These are phyloP conservation scores for Aleiodes testaceus DNA, from an alignment of 2,888 invertebrate genomes.

Conservation along the genomic window DNA sequence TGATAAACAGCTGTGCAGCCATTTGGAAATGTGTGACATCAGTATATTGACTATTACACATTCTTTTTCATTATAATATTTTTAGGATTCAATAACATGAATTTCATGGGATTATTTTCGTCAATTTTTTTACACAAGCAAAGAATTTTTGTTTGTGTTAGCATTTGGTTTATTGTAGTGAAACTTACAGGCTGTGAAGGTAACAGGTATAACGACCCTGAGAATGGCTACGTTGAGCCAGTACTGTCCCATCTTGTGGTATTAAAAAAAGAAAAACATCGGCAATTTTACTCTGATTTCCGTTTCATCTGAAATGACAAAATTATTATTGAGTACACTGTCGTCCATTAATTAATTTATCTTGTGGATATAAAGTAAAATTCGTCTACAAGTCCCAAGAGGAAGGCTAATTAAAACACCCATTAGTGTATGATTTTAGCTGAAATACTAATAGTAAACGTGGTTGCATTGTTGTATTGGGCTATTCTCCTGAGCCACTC, in stretches of 20 bases:
- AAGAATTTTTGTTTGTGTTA: too few species aligned
- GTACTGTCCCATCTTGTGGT: conserved; percentile 72
- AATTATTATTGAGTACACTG: too few species aligned
- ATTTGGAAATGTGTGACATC: conserved; percentile 16
- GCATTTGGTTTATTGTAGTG: not conserved
- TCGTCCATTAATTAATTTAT: too few species aligned
- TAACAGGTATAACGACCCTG: conserved; percentile 74
- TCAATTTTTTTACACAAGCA: too few species aligned
- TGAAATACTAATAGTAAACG: conserved; percentile 1
- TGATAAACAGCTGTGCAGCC: not conserved
- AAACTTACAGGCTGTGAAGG: conserved; percentile 75
- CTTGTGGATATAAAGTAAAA: too few species aligned
- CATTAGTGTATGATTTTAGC: not conserved
- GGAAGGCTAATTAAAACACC: not conserved
- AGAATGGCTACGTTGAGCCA: conserved; percentile 73
- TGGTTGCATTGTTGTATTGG: not conserved
- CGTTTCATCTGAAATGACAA: conserved; percentile 57
- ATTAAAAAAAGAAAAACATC: too few species aligned
- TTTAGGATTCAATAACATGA: not conserved
- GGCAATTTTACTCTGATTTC: conserved; percentile 47
- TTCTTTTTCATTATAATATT: not conserved
- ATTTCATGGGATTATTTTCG: not conserved
- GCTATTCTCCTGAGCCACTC: conserved; percentile 48
- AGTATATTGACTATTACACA: conserved; percentile 1
- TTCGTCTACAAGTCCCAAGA: not conserved